These are phyloP conservation scores for Aurelia sp. DNA, from an alignment of 30 jellyfish, hydroid and myxozoan species.

Conservation along the genomic window DNA sequence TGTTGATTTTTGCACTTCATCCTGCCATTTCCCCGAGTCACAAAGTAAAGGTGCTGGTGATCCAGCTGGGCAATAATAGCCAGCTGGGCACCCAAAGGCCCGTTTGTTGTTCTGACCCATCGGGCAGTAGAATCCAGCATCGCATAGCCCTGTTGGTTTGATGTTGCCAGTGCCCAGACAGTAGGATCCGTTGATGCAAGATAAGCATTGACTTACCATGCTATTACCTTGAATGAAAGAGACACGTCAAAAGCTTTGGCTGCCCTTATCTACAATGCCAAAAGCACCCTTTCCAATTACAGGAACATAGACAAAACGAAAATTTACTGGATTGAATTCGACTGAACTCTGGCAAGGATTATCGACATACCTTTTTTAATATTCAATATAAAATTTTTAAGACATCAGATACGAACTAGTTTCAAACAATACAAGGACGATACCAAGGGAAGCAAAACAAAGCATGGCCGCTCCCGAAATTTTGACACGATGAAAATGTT, in stretches of 20 bases:
- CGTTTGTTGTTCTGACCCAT: slow-evolving; percentile 79
- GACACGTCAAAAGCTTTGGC: too few species aligned
- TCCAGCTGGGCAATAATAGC: slow-evolving; percentile 86
- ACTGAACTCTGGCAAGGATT: too few species aligned
- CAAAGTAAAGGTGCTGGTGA: slow-evolving; percentile 84
- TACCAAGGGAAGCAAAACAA: too few species aligned
- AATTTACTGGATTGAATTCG: not conserved
- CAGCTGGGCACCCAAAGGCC: slow-evolving; percentile 77
- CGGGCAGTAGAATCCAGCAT: slow-evolving; percentile 92
- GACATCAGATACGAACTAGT: too few species aligned
- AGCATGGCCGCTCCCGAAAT: too few species aligned
- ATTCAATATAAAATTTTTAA: too few species aligned
- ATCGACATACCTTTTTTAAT: too few species aligned
- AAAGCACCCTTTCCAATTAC: not conserved
- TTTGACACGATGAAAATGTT: too few species aligned
- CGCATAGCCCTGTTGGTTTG: slow-evolving; percentile 90
- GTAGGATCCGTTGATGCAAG: slow-evolving; percentile 81
- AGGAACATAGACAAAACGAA: not conserved
- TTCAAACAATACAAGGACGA: too few species aligned
- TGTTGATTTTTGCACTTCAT: slow-evolving; percentile 33
- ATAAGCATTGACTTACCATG: slow-evolving; percentile 61
- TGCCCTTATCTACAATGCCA: too few species aligned
- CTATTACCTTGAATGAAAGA: slow-evolving; percentile 68
- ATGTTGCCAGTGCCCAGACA: slow-evolving; percentile 86
- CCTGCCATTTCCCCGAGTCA: slow-evolving; percentile 90